These are phyloP conservation scores for Dipodomys spectabilis DNA, from an alignment of 2,113 vertebrate species.

Conservation along the genomic window DNA sequence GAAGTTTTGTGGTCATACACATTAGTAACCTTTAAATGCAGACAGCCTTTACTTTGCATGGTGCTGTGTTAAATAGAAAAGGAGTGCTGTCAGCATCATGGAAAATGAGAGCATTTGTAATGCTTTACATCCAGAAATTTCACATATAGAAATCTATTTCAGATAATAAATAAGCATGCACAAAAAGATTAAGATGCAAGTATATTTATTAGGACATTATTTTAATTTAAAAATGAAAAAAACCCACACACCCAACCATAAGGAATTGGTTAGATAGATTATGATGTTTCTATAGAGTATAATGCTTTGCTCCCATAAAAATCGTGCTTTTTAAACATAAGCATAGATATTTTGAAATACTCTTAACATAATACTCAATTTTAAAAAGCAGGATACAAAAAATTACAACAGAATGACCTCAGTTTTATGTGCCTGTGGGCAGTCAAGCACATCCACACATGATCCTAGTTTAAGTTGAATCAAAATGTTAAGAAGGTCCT, in stretches of 20 bases:
- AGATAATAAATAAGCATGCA: slow-evolving; percentile 3
- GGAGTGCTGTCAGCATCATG: neutral
- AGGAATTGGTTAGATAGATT: slow-evolving; percentile 58
- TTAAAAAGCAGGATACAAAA: slow-evolving; percentile 12
- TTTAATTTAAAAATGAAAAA: slow-evolving; percentile 52
- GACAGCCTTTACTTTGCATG: neutral
- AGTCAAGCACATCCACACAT: neutral
- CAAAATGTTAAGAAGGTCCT: slow-evolving; percentile 37
- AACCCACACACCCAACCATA: slow-evolving; percentile 10
- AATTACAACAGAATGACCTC: slow-evolving; percentile 28
- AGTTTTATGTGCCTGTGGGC: slow-evolving; percentile 22
- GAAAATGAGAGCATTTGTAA: neutral
- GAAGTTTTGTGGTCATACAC: neutral
- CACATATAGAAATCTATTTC: neutral
- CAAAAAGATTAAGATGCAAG: neutral
- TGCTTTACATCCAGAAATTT: neutral
- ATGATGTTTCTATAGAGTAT: slow-evolving; percentile 3
- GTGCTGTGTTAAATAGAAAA: neutral
- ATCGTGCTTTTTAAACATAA: slow-evolving; percentile 52
- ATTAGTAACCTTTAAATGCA: neutral
- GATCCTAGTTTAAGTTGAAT: slow-evolving; percentile 48
- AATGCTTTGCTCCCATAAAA: slow-evolving; percentile 41
- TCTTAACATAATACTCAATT: slow-evolving; percentile 51
- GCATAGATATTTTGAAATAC: slow-evolving; percentile 50
- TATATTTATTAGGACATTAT: neutral